phyloP scores from a whole-genome alignment of 2,113 vertebrate species.

The Pyxicephalus adspersus region DNA sequence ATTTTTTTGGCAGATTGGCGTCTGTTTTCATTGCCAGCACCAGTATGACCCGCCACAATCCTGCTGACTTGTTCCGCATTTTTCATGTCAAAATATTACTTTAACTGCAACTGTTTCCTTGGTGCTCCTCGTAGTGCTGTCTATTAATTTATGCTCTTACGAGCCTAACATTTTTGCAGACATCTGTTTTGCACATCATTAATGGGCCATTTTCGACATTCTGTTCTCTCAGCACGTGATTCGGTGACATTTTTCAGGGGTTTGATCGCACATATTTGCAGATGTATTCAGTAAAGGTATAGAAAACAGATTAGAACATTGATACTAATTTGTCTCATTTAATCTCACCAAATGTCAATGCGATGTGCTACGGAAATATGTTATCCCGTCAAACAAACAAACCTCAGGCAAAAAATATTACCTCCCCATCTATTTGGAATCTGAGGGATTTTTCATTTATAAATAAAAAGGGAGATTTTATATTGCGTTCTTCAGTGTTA shows the following conservation, averaged over 20 bases:
- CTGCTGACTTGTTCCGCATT: neutral
- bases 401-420: conserved; percentile 9
- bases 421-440: neutral
- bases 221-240: conserved; percentile 30
- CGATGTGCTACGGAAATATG: conserved; percentile 68
- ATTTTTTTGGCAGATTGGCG: no score
- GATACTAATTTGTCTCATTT: conserved; percentile 71
- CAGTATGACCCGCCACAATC: neutral
- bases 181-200: conserved; percentile 52
- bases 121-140: conserved; percentile 2
- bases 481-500: neutral
- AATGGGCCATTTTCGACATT: conserved; percentile 31
- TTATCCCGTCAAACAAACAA: conserved; percentile 76
- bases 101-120: conserved; percentile 35
- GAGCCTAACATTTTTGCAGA: conserved; percentile 48
- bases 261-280: conserved; percentile 33
- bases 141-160: conserved; percentile 41
- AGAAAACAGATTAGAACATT: conserved; percentile 59
- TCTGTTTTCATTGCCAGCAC: no score
- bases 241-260: conserved; percentile 43
- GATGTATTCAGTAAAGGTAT: conserved; percentile 40
- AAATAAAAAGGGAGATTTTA: neutral
- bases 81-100: conserved; percentile 17
- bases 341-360: conserved; percentile 74
- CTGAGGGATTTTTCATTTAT: neutral